Percentiles rank a stretch among this genome's conserved stretches.
phyloP scores from a whole-genome alignment of 2,113 vertebrate species.

The Cyanoliseus patagonus region DNA sequence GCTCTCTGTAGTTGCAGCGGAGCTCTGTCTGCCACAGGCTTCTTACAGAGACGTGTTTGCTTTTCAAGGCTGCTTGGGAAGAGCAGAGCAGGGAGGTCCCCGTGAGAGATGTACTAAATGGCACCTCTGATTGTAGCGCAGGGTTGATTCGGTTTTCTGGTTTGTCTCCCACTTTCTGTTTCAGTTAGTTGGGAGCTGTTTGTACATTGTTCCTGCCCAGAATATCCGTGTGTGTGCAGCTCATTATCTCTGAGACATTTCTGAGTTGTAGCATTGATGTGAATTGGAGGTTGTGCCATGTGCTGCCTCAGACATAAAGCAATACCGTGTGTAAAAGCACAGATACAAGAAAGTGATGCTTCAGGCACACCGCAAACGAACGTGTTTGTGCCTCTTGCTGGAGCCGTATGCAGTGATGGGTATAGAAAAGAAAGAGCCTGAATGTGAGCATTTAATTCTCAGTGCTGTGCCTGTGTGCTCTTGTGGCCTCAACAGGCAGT shows the following conservation, averaged over 20 bases:
- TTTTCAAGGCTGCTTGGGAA: not conserved
- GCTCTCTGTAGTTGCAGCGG: not conserved
- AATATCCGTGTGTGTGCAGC: not conserved
- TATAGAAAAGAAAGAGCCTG: not conserved
- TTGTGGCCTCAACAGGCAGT: not conserved
- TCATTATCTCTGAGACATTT: conserved; percentile 12
- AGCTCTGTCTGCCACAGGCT: not conserved
- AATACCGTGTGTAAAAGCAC: not conserved
- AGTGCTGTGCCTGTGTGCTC: not conserved
- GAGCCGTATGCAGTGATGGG: not conserved
- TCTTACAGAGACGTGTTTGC: not conserved
- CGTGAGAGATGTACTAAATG: not conserved
- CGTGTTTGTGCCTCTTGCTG: not conserved
- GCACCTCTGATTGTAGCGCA: not conserved
- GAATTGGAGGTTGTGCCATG: not conserved
- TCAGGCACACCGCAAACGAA: not conserved
- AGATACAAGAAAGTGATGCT: not conserved
- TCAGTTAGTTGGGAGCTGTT: conserved; percentile 8
- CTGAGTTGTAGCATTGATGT: conserved; percentile 13
- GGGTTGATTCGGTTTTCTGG: not conserved
- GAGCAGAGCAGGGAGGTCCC: not conserved
- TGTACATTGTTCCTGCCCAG: not conserved
- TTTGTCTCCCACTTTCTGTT: not conserved
- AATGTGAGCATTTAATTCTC: not conserved
- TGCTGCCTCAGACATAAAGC: not conserved